Percentiles rank a stretch among this genome's conserved stretches.
Evolutionary conservation across 2,797 vertebrate genomes (phyloP).

Genomic region (Ciconia nigra): DNA sequence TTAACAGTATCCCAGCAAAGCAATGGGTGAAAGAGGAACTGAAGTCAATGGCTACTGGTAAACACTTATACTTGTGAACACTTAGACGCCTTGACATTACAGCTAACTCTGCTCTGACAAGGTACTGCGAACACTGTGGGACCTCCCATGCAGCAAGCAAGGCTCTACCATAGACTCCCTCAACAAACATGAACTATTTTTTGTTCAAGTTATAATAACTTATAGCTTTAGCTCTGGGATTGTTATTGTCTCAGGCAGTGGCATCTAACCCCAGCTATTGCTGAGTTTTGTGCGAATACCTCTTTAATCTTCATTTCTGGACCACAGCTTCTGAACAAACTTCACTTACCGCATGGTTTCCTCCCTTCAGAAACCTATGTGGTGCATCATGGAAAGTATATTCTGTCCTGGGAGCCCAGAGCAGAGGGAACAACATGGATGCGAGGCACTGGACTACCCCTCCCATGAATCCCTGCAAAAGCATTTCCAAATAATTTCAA

Average conservation of each 20-base stretch:
- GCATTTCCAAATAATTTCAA: not conserved
- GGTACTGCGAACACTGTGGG: fast-evolving
- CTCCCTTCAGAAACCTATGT: not conserved
- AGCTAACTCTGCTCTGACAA: not conserved
- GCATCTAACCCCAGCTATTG: not conserved
- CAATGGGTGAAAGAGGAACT: not conserved
- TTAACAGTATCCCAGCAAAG: not conserved
- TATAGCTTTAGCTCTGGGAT: not conserved
- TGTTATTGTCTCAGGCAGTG: not conserved
- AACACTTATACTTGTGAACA: not conserved
- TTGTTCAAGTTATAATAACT: not conserved
- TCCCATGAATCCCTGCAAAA: not conserved
- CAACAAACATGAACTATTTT: fast-evolving
- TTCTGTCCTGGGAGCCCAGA: not conserved
- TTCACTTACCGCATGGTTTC: not conserved
- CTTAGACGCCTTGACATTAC: not conserved
- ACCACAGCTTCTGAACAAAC: not conserved
- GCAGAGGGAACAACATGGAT: not conserved
- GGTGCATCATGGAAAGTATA: fast-evolving
- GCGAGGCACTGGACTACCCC: not conserved
- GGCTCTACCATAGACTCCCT: not conserved
- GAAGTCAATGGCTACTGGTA: not conserved
- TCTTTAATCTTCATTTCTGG: not conserved
- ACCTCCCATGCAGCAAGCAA: not conserved
- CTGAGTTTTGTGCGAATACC: not conserved